Percentiles rank a stretch among this genome's conserved stretches.
phyloP scores from a whole-genome alignment of 2,113 vertebrate species.

The Hystrix cristata region DNA sequence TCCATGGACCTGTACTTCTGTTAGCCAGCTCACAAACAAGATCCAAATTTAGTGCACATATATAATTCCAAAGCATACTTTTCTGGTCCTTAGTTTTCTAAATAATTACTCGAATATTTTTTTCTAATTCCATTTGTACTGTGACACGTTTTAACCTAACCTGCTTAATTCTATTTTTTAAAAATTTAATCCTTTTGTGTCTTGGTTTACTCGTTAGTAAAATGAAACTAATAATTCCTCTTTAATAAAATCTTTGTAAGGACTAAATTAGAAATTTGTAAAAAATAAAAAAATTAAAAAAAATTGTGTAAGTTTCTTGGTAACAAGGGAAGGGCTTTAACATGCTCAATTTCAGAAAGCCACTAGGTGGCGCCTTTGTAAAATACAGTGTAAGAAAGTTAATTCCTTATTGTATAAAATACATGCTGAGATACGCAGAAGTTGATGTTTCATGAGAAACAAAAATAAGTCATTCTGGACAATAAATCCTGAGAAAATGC shows the following conservation, averaged over 20 bases:
- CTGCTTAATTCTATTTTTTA: conserved; percentile 36
- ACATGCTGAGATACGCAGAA: conserved; percentile 43
- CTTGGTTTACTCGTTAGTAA: not conserved
- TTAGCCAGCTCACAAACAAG: not conserved
- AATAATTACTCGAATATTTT: conserved; percentile 20
- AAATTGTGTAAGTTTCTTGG: not conserved
- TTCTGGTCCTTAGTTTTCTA: conserved; percentile 16
- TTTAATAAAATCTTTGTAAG: not conserved
- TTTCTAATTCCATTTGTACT: not conserved
- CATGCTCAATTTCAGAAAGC: conserved; percentile 63
- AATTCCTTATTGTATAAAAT: not conserved
- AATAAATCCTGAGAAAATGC: conserved; percentile 20
- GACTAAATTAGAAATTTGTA: conserved; percentile 26
- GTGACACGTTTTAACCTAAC: conserved; percentile 10
- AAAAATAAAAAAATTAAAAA: not conserved
- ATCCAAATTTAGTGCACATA: not conserved
- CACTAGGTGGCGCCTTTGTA: conserved; percentile 86
- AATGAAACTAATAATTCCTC: not conserved
- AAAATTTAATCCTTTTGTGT: not conserved
- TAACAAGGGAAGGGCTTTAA: conserved; percentile 13
- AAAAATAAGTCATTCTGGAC: conserved; percentile 8
- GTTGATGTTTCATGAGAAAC: conserved; percentile 6
- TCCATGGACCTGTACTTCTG: not conserved
- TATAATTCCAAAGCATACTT: not conserved
- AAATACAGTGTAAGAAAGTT: not conserved